Evolutionary conservation across 2,797 vertebrate species (phyloP), one percentile per base, ranked within the genome.

Genomic region (Meda fulgida): DNA sequence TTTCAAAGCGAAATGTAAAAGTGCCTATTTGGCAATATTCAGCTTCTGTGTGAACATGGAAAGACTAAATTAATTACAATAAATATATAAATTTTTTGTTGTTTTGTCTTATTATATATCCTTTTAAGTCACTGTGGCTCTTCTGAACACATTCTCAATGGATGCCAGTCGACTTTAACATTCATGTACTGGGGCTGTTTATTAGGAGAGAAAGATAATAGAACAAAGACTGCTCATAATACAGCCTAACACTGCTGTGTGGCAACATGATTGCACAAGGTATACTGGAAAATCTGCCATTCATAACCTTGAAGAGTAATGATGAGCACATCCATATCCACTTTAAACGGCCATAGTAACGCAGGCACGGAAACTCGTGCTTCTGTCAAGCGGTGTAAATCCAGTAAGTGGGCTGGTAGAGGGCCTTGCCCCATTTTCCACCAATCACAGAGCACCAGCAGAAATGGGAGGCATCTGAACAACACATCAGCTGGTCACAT

Each of bases 371-470:
- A 48, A 78, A 86, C 77, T 53, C 48, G 81, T 86, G 89, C 53
- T 29, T 80, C 40, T 11, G 87, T 66, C 60, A 0, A 72, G 58
- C 26, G 14, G 80, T 86, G 89, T 92, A 92, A 92, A 91, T 90
- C 79, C 83, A 85, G 81, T 84, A n/a, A 55, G 89, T 89, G 90
- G 92, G 91, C 80, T 82, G 90, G 84, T 83, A 6, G 55, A 65
- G 73, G 70, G 63, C 91, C 89, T 92, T 89, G 89, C 93, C 95
- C 93, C 80, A 69, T 40, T 80, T 87, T 93, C 85, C 43, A 81
- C 95, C 95, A 95, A 95, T 95, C 90, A 79, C 1, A 3, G 11
- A 31, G 14, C 63, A 67, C 29, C 72, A 73, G 83, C 76, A 79
- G 31, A 77, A 83, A 80, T 40, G 29, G 4, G 36, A 76, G 53